Evolutionary conservation across 2,888 invertebrate species (phyloP).

Genomic region (Blera fallax): DNA sequence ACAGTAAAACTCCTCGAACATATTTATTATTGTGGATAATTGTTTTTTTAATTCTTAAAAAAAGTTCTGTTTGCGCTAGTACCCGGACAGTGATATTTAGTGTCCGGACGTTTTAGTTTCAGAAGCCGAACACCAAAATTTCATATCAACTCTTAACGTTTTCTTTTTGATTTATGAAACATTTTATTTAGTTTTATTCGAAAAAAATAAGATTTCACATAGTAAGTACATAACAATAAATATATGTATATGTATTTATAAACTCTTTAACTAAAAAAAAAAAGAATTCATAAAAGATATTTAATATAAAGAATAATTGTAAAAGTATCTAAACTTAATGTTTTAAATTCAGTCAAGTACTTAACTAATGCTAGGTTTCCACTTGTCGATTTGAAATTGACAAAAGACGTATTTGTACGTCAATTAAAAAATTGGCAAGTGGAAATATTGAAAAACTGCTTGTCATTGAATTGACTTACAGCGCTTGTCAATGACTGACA

Average conservation of each 20-base stretch:
- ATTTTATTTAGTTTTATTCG: conserved; percentile 8
- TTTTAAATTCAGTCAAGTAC: too few relatives aligned
- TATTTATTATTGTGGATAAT: conserved; percentile 25
- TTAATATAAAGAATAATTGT: background rate
- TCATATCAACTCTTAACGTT: conserved; percentile 7
- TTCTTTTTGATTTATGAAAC: conserved; percentile 2
- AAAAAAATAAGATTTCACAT: conserved; percentile 7
- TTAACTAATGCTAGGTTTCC: too few relatives aligned
- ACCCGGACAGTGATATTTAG: conserved; percentile 14
- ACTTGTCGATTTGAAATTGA: too few relatives aligned
- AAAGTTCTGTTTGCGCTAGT: conserved; percentile 15
- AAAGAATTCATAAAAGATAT: conserved; percentile 13
- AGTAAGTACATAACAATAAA: background rate
- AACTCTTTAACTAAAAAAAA: conserved; percentile 6
- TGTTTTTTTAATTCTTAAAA: conserved; percentile 5
- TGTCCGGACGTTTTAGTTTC: conserved; percentile 10
- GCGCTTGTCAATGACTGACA: too few relatives aligned
- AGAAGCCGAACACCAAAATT: conserved; percentile 24
- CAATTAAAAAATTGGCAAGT: too few relatives aligned
- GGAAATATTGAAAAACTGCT: too few relatives aligned
- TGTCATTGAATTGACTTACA: too few relatives aligned
- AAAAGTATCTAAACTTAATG: too few relatives aligned
- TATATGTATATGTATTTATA: background rate
- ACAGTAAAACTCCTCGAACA: conserved; percentile 1
- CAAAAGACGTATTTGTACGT: too few relatives aligned